Evolutionary conservation across 2,888 invertebrate species (phyloP), one percentile per base, ranked within the genome.

Genomic region (Coleophora flavipennella): DNA sequence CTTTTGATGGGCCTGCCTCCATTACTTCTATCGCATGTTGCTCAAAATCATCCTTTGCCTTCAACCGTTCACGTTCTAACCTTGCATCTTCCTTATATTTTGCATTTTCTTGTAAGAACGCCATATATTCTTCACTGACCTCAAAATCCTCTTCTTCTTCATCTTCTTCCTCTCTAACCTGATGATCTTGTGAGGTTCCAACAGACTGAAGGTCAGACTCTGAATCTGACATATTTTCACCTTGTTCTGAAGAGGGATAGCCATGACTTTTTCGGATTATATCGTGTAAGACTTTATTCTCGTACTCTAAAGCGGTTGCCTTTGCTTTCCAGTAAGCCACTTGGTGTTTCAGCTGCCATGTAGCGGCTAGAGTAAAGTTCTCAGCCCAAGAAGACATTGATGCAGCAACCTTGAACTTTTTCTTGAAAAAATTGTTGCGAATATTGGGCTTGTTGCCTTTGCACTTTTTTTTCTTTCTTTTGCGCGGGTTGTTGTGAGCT

Each of bases 81-180:
- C 50, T 57, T 4, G 75, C 69, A 31, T 77, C 74, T 43, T 78
- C 73, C 53, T 74, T 77, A 44, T 86, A 89, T 52, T 86, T 85
- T 1, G 87, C 84, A 52, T 90, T 90, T 40, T 83, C 76, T 50
- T 81, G 84, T 38, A 91, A 70, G 65, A 90, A 91, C 34, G 86
- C 78, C 49, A 89, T 73, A 76, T 87, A 89, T 41, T 89, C 89
- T 46, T 89, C 88, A 51, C 88, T 87, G 1, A 90, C 85, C 59
- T 87, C 86, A 55, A 90, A 83, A 11, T 62, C 52, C 4, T 51
- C 57, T 4, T 64, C 59, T 11, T 47, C 43, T 10, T 40, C 46
- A n/a, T 53, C 50, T 7, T 55, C 50, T 27, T 51, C 40, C 41
- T 55, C 54, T 28, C 45, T 35, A 13, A 48, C 46, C 31, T 48